Evolutionary conservation across 2,797 vertebrate genomes (phyloP).

Genomic region (Acipenser ruthenus): DNA sequence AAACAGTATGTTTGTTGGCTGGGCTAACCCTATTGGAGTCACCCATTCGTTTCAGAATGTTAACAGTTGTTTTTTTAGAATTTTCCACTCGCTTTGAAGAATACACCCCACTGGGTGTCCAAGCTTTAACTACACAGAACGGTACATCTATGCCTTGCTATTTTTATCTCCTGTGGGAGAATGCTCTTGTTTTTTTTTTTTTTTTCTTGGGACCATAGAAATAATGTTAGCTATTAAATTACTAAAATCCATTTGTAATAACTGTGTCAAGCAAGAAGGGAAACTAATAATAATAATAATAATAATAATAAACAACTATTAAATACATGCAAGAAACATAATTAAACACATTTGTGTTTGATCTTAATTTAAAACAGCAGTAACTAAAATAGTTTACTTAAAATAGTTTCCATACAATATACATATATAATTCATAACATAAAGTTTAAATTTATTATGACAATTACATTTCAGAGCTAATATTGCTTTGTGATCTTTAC

Average conservation of each 20-base stretch:
- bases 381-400: no score
- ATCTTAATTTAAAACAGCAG: no score
- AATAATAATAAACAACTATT: no score
- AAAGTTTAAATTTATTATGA: no score
- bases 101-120: slow-evolving; percentile 68
- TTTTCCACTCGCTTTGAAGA: slow-evolving; percentile 76
- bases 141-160: slow-evolving; percentile 54
- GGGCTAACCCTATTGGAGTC: neutral
- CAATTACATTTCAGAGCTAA: no score
- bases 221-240: neutral
- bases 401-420: no score
- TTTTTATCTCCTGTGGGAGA: slow-evolving; percentile 65
- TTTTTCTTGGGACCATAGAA: slow-evolving; percentile 4
- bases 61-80: slow-evolving; percentile 68
- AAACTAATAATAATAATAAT: no score
- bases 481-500: no score
- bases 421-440: no score
- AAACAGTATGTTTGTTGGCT: neutral
- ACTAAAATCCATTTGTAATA: neutral
- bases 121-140: slow-evolving; percentile 65
- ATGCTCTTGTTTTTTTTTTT: slow-evolving; percentile 22
- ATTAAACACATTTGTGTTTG: no score
- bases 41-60: slow-evolving; percentile 64
- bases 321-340: no score
- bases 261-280: no score